Evolutionary conservation across 2,797 vertebrate genomes (phyloP), one percentile per base, ranked within the genome.

Genomic region (Sternarchorhynchus goeldii): DNA sequence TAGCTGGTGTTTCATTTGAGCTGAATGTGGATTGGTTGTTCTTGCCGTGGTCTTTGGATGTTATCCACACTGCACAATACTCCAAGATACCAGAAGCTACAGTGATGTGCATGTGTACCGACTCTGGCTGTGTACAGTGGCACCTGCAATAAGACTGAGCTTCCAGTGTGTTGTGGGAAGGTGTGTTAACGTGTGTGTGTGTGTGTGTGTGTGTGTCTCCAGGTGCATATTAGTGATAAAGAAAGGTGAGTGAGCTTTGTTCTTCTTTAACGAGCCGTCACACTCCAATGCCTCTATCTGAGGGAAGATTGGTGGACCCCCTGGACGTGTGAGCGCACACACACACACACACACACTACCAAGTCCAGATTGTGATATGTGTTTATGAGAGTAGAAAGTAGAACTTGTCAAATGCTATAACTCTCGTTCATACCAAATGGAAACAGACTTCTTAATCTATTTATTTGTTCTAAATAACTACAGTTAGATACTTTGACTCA

Each of bases 201-300:
- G 72, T 67, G 72, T 41, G 74, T 73, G 67, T 76, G 73, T 58
- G 64, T 79, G 71, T 79, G 67, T 56, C 80, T 84, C 85, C 85
- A 86, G 80, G 84, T 85, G 83, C 81, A 82, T 86, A 87, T 84
- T 84, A 83, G 83, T 86, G 87, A 85, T 86, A 85, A 86, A 85
- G 80, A 76, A 84, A 85, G 85, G 83, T 85, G 81, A 84, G 81
- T 67, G 17, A 72, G 75, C 73, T 84, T 85, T 86, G 82, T 85
- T 82, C 82, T 78, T 79, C 73, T 86, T 86, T 85, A 87, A 85
- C 83, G 77, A 83, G 83, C 81, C 79, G 80, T 85, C 83, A 85
- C 81, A 86, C 83, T 84, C 69, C 83, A 85, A 76, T 34, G 72
- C 64, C 69, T 76, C 68, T 83, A 83, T 85, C 84, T 77, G 68